These are phyloP conservation scores for Xylocampa areola DNA, from an alignment of 2,888 invertebrate genomes.

Conservation along the genomic window DNA sequence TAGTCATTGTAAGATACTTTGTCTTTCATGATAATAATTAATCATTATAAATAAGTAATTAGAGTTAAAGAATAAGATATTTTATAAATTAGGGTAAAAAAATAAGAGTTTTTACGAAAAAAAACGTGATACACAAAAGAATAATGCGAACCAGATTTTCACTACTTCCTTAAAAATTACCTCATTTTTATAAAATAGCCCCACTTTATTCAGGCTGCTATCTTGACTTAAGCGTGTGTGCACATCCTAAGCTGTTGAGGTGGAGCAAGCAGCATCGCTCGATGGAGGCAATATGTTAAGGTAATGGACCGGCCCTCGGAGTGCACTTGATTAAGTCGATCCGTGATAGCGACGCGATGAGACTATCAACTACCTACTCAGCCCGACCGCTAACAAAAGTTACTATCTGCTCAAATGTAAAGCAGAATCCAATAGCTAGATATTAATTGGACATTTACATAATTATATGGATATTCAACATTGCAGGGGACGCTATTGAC, in stretches of 20 bases:
- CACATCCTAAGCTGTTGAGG: slow-evolving; percentile 45
- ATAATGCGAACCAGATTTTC: too few species aligned
- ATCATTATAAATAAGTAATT: too few species aligned
- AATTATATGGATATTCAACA: slow-evolving; percentile 41
- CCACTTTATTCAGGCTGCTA: slow-evolving; percentile 18
- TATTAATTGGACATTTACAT: slow-evolving; percentile 54
- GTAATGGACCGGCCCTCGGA: slow-evolving; percentile 73
- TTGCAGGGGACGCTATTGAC: slow-evolving; percentile 26
- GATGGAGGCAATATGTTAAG: slow-evolving; percentile 76
- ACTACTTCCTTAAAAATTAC: too few species aligned
- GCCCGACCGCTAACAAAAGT: slow-evolving; percentile 54
- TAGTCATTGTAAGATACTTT: slow-evolving; percentile 33
- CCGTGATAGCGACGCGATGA: slow-evolving; percentile 71
- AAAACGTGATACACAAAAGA: too few species aligned
- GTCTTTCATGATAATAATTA: too few species aligned
- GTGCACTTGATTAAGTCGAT: slow-evolving; percentile 80
- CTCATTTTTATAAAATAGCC: slow-evolving; percentile 26
- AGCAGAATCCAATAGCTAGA: slow-evolving; percentile 22
- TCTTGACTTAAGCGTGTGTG: slow-evolving; percentile 45
- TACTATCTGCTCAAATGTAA: slow-evolving; percentile 32
- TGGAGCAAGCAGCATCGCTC: slow-evolving; percentile 52
- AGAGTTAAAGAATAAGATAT: too few species aligned
- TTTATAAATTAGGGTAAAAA: neutral
- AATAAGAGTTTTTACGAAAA: too few species aligned
- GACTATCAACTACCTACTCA: slow-evolving; percentile 68